Evolutionary conservation across 2,888 invertebrate genomes (phyloP).

Genomic region (Melolontha melolontha): DNA sequence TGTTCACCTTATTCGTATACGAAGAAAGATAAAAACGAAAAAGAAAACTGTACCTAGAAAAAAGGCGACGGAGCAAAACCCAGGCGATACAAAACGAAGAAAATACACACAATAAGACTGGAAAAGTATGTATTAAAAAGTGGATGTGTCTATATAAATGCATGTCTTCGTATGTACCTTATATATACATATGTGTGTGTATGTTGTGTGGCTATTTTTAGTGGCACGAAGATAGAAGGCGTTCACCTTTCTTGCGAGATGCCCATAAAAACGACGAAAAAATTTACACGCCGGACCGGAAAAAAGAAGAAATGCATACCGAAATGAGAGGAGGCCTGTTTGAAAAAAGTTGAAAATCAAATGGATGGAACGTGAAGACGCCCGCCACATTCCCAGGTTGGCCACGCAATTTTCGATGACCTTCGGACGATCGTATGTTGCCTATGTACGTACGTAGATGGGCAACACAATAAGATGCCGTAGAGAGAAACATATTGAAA

Average conservation of each 20-base stretch:
- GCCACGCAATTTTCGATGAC: conserved; percentile 31
- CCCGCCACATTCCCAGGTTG: background rate
- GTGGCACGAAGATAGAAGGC: conserved; percentile 26
- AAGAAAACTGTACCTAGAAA: no score
- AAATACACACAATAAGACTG: no score
- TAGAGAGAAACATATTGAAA: no score
- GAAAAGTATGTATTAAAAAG: no score
- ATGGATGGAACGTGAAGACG: conserved; percentile 18
- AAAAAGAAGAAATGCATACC: conserved; percentile 34
- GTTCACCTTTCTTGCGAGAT: conserved; percentile 33
- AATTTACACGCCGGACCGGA: conserved; percentile 28
- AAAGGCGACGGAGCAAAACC: no score
- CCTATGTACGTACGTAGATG: background rate
- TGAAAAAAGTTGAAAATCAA: conserved; percentile 36
- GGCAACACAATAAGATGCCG: background rate
- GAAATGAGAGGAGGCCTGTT: conserved; percentile 30
- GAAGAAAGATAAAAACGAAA: no score
- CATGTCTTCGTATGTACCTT: conserved; percentile 5
- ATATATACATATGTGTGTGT: background rate
- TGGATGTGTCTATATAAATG: background rate
- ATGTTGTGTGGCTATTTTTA: conserved; percentile 25
- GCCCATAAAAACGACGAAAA: conserved; percentile 35
- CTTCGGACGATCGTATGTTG: conserved; percentile 16
- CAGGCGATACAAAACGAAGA: no score
- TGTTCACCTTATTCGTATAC: no score